Percentiles rank a stretch among this genome's conserved stretches.
Conservation (phyloP, 2,113 vertebrate species). For the Plotosus lineatus region DNA sequence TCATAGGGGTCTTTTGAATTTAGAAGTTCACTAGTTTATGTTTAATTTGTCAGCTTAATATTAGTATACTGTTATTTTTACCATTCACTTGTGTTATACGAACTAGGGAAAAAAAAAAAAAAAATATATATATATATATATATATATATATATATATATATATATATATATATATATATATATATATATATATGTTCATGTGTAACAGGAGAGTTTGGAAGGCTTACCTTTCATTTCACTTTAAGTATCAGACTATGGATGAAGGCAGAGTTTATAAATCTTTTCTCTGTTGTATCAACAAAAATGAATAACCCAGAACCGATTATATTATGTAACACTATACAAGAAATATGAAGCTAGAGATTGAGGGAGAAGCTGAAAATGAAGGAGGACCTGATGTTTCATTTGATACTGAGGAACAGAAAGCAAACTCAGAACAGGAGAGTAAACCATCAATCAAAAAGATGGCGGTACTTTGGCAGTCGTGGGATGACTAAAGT, state of each 20-base stretch:
- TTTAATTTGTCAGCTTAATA: no score
- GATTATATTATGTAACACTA: background rate
- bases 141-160: no score
- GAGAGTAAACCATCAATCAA: conserved; percentile 16
- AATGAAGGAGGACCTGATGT: background rate
- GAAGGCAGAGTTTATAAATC: background rate
- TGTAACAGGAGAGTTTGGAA: no score
- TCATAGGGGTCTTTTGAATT: no score
- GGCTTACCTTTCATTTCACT: no score
- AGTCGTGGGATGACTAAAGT: conserved; percentile 20
- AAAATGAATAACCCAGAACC: background rate
- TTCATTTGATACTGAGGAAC: conserved; percentile 4
- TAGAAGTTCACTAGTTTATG: no score
- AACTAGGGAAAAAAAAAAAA: no score
- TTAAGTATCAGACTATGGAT: background rate
- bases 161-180: no score
- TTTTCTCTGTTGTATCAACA: background rate
- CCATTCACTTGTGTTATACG: no score
- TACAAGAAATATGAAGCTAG: background rate
- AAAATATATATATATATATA: no score
- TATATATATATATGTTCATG: no score
- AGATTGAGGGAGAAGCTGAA: background rate
- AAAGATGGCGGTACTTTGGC: conserved; percentile 12
- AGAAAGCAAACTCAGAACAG: conserved; percentile 22
- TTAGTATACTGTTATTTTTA: no score